phyloP scores from a whole-genome alignment of 2,797 vertebrate genomes.

The Mus spretus region DNA sequence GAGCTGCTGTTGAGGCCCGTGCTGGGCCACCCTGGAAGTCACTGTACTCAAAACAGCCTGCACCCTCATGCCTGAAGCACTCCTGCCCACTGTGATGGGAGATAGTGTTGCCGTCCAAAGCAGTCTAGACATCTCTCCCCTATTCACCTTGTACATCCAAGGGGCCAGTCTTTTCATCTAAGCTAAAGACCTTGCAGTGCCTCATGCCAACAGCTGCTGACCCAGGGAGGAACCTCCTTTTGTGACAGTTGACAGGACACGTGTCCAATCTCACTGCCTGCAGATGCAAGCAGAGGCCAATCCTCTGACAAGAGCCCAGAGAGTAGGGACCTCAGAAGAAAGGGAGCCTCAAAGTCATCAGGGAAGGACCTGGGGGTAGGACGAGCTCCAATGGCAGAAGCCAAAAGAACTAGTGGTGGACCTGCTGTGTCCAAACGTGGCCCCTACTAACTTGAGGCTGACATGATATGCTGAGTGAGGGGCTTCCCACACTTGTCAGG shows the following conservation, averaged over 20 bases:
- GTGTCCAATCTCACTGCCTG: background rate
- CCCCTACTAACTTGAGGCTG: background rate
- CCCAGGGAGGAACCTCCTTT: background rate
- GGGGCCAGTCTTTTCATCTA: background rate
- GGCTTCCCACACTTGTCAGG: background rate
- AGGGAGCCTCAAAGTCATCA: background rate
- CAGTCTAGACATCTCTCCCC: accelerated
- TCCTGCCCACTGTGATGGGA: background rate
- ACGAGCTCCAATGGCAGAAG: background rate
- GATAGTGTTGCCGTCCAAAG: accelerated
- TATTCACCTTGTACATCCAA: background rate
- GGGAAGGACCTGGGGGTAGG: background rate
- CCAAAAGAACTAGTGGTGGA: background rate
- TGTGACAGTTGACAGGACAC: accelerated
- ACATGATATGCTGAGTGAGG: background rate
- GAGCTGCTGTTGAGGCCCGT: accelerated
- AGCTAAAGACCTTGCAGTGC: background rate
- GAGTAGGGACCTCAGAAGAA: background rate
- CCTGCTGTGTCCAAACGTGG: accelerated
- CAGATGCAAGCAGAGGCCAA: too few relatives aligned
- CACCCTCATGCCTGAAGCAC: accelerated
- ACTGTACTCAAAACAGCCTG: accelerated
- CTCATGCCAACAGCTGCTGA: background rate
- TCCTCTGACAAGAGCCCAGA: background rate
- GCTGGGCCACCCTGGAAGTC: background rate